Conservation (phyloP, 2,888 invertebrate genomes). For the Netelia virgata region DNA sequence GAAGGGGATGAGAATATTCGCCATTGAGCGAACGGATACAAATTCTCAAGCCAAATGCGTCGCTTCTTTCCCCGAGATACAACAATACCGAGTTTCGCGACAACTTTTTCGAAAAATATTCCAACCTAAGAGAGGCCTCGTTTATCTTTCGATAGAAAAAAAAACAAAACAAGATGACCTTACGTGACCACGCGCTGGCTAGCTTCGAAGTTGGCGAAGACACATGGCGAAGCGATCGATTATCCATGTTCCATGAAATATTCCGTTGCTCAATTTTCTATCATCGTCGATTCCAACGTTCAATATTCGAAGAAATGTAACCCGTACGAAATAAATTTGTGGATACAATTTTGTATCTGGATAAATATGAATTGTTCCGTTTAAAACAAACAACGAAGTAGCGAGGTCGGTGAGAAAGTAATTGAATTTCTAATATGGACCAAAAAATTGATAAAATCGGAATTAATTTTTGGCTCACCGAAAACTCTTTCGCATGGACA, state of each 20-base stretch:
- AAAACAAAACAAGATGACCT: background rate
- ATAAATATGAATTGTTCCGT: too few relatives aligned
- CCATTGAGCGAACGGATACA: conserved; percentile 41
- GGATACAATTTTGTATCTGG: too few relatives aligned
- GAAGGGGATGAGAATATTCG: conserved; percentile 44
- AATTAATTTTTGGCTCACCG: too few relatives aligned
- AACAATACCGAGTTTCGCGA: conserved; percentile 51
- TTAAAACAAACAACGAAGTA: too few relatives aligned
- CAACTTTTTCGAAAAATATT: conserved; percentile 52
- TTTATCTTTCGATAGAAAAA: conserved; percentile 11
- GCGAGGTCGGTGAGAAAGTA: too few relatives aligned
- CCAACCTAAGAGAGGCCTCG: background rate
- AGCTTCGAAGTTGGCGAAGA: background rate
- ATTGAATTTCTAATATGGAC: too few relatives aligned
- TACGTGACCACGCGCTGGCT: background rate
- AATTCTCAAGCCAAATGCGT: conserved; percentile 54
- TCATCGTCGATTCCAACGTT: too few relatives aligned
- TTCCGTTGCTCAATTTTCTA: too few relatives aligned
- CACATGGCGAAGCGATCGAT: background rate
- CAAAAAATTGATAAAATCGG: too few relatives aligned
- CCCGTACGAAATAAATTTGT: too few relatives aligned
- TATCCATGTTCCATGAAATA: background rate
- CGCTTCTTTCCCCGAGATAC: conserved; percentile 30
- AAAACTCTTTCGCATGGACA: too few relatives aligned
- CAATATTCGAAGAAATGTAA: too few relatives aligned